These are phyloP conservation scores for Oplegnathus fasciatus DNA, from an alignment of 2,113 vertebrate species.

Conservation along the genomic window DNA sequence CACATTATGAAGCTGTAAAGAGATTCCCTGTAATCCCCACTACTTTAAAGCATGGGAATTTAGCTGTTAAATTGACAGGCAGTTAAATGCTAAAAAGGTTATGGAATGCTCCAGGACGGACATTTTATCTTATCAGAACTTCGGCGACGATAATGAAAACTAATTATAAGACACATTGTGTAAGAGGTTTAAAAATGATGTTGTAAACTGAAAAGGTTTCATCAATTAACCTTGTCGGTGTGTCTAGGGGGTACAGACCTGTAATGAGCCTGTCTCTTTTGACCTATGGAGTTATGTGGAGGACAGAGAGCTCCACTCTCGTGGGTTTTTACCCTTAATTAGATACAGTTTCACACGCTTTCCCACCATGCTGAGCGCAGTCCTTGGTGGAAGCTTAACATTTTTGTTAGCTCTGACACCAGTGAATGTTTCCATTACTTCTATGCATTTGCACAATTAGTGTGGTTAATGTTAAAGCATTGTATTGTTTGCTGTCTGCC, in stretches of 20 bases:
- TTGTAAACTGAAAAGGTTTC: constrained; percentile 84
- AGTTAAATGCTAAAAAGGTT: constrained; percentile 85
- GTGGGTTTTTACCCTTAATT: constrained; percentile 73
- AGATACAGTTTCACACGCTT: constrained; percentile 65
- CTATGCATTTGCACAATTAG: constrained; percentile 39
- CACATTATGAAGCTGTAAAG: constrained; percentile 79
- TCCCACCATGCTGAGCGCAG: constrained; percentile 30
- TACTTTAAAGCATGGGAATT: constrained; percentile 75
- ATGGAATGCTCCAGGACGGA: constrained; percentile 77
- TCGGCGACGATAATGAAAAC: constrained; percentile 83
- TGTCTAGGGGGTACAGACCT: constrained; percentile 74
- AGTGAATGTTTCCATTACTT: constrained; percentile 48
- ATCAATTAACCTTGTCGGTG: constrained; percentile 81
- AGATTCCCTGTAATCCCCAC: constrained; percentile 78
- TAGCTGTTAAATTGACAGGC: constrained; percentile 81
- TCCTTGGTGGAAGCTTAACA: constrained; percentile 49
- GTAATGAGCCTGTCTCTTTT: constrained; percentile 82
- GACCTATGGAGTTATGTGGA: constrained; percentile 80
- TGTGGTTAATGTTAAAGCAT: constrained; percentile 43
- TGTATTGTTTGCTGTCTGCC: constrained; percentile 52
- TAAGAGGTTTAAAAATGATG: constrained; percentile 78
- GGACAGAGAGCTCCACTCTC: constrained; percentile 75
- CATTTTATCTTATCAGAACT: constrained; percentile 83
- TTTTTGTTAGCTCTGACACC: constrained; percentile 56
- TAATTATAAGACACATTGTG: constrained; percentile 84